A percentile compares a stretch with the other conserved stretches of the same genome.
phyloP scores from a whole-genome alignment of 2,113 vertebrate species.

The Climacteris rufus region DNA sequence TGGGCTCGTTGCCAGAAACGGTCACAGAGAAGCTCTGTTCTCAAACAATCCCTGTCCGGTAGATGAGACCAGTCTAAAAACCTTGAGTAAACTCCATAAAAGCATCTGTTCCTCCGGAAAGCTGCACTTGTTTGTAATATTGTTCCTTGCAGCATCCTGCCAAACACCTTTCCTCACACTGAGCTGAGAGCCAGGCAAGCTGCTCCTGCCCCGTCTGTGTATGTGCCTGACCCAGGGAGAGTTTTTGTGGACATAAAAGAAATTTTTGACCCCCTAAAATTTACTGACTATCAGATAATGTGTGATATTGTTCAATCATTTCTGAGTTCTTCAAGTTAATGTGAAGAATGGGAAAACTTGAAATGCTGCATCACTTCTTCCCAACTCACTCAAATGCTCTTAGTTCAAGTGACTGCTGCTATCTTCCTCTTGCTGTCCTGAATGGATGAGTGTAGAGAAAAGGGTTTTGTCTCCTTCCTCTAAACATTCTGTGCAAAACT shows the following conservation, averaged over 20 bases:
- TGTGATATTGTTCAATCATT: rapidly evolving
- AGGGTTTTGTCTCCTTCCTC: neutral
- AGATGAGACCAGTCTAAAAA: neutral
- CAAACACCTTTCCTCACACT: rapidly evolving
- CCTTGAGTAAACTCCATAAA: rapidly evolving
- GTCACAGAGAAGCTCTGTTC: neutral
- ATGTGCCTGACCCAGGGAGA: rapidly evolving
- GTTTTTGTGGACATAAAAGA: rapidly evolving
- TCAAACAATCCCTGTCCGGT: neutral
- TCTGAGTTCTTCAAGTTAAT: neutral
- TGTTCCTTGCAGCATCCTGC: neutral
- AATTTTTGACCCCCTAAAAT: neutral
- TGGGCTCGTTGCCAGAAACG: neutral
- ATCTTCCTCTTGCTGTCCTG: neutral
- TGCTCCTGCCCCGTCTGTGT: rapidly evolving
- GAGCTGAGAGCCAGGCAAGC: neutral
- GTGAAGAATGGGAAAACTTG: neutral
- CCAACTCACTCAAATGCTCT: rapidly evolving
- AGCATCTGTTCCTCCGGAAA: neutral
- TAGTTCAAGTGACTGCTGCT: neutral
- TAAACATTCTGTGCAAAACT: neutral
- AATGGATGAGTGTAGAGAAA: neutral
- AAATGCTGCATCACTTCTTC: neutral
- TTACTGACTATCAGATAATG: neutral
- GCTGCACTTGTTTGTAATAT: neutral